These are phyloP conservation scores for Fistularia commersonii DNA, from an alignment of 2,797 vertebrate genomes.

Conservation along the genomic window DNA sequence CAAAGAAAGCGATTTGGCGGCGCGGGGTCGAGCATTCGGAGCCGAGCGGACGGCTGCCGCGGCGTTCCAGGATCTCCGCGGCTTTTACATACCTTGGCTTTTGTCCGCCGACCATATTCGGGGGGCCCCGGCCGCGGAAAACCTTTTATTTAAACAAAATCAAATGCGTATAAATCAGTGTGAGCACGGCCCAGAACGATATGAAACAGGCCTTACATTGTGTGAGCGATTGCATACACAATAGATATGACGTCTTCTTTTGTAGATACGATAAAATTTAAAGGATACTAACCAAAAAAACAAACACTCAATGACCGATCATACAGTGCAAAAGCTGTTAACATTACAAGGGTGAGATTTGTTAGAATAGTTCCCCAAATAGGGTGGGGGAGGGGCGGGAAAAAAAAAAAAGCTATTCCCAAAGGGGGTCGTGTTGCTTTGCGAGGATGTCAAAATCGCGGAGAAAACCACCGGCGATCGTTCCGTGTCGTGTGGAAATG, in stretches of 20 bases:
- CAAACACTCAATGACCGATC: no score
- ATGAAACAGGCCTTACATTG: constrained; percentile 19
- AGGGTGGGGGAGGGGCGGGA: no score
- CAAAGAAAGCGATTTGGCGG: no score
- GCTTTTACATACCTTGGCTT: no score
- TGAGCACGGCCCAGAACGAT: constrained; percentile 19
- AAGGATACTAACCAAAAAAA: no score
- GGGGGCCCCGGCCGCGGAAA: neutral
- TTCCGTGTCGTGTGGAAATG: constrained; percentile 21
- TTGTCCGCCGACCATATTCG: no score
- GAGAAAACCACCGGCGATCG: constrained; percentile 45
- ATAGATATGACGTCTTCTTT: no score
- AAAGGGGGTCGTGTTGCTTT: constrained; percentile 24
- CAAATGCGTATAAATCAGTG: constrained; percentile 40
- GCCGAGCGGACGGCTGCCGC: no score
- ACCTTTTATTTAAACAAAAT: constrained; percentile 27
- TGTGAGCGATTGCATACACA: neutral
- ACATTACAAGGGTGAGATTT: constrained; percentile 16
- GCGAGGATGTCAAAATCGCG: constrained; percentile 20
- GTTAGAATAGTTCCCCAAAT: constrained; percentile 6
- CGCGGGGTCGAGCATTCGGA: no score
- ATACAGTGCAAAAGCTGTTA: neutral
- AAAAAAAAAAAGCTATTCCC: constrained; percentile 32
- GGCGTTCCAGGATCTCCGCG: no score
- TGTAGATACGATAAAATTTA: constrained; percentile 16